Conservation (phyloP, 1,140 invertebrate genomes). For the Hyphantria cunea region DNA sequence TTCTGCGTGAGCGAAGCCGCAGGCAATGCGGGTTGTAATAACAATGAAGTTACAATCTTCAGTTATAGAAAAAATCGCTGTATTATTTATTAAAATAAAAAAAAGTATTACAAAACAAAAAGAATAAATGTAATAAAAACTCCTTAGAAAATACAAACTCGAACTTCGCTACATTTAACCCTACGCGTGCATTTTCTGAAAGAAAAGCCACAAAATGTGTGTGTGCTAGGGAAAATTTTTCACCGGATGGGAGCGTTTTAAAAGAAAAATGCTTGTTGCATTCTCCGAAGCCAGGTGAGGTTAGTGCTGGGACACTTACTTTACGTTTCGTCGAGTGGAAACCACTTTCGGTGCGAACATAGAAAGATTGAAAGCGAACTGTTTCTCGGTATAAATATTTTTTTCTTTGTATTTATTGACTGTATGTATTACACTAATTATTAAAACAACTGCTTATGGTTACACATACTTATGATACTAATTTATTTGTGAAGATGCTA, state of each 20-base stretch:
- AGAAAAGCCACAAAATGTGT: constrained; percentile 26
- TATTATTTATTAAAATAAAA: too few relatives aligned
- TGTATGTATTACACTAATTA: too few relatives aligned
- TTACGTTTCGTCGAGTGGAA: background rate
- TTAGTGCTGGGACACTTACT: constrained; percentile 9
- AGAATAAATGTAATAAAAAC: constrained; percentile 1
- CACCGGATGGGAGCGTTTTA: constrained; percentile 24
- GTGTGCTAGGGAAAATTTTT: constrained; percentile 23
- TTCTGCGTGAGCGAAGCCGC: too few relatives aligned
- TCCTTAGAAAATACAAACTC: constrained; percentile 8
- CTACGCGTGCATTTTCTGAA: constrained; percentile 20
- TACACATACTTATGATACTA: too few relatives aligned
- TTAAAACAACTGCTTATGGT: too few relatives aligned
- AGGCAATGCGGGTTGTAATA: too few relatives aligned
- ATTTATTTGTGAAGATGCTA: too few relatives aligned
- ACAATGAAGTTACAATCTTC: too few relatives aligned
- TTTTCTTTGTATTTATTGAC: too few relatives aligned
- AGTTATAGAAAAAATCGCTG: too few relatives aligned
- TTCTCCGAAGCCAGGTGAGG: constrained; percentile 14
- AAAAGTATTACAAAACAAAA: background rate
- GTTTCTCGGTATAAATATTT: too few relatives aligned
- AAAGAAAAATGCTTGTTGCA: constrained; percentile 35
- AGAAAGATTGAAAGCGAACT: too few relatives aligned
- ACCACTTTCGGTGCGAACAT: background rate
- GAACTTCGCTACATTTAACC: constrained; percentile 22